phyloP scores from a whole-genome alignment of 2,888 invertebrate genomes.

The Cenopis cana region DNA sequence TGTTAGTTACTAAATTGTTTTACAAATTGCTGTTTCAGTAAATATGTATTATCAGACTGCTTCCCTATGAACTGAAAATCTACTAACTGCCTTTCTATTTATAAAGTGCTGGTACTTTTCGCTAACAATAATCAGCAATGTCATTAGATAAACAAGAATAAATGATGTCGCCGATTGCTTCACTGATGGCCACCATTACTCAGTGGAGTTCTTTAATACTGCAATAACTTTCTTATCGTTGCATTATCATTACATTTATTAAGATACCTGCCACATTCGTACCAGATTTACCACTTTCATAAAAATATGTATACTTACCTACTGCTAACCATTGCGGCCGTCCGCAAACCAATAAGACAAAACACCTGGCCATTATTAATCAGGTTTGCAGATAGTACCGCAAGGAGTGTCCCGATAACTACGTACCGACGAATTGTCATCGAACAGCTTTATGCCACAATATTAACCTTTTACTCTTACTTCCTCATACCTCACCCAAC shows the following conservation, averaged over 20 bases:
- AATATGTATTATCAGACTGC: background rate
- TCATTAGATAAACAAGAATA: constrained; percentile 5
- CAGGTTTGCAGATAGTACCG: constrained; percentile 54
- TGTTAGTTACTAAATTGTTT: too few relatives aligned
- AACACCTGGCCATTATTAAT: constrained; percentile 10
- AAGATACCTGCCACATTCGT: background rate
- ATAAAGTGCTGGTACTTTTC: background rate
- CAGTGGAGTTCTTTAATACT: background rate
- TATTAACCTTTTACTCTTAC: constrained; percentile 1
- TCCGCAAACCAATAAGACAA: background rate
- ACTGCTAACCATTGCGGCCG: background rate
- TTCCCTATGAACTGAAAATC: background rate
- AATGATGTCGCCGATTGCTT: constrained; percentile 4
- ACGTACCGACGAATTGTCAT: constrained; percentile 60
- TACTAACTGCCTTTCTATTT: background rate
- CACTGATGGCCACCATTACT: background rate
- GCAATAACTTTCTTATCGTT: constrained; percentile 5
- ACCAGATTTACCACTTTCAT: background rate
- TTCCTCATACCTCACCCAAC: background rate
- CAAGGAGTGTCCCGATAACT: constrained; percentile 67
- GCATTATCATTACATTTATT: background rate
- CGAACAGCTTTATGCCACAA: constrained; percentile 46
- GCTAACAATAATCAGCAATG: background rate
- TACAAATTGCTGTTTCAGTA: too few relatives aligned
- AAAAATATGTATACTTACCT: background rate